phyloP scores from a whole-genome alignment of 2,888 invertebrate species.

The Craniophora ligustri region DNA sequence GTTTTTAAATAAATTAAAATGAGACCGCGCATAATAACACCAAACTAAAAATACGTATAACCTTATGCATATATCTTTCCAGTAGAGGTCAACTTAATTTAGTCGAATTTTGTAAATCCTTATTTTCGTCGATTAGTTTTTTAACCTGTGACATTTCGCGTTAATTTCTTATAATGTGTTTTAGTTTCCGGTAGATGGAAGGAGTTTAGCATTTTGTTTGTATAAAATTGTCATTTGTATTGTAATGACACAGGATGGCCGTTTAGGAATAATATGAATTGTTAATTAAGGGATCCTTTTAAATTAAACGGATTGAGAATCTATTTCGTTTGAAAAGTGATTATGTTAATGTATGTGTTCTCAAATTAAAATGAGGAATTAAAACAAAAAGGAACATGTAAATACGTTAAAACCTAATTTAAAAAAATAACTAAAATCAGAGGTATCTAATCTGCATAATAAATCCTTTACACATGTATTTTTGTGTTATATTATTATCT shows the following conservation, averaged over 20 bases:
- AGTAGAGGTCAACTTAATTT: conserved; percentile 15
- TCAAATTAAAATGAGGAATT: conserved; percentile 8
- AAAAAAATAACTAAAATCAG: too few relatives aligned
- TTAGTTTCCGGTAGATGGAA: conserved; percentile 46
- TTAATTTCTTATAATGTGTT: conserved; percentile 40
- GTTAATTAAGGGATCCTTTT: conserved; percentile 5
- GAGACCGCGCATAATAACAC: too few relatives aligned
- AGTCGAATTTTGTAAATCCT: conserved; percentile 7
- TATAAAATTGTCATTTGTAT: conserved; percentile 45
- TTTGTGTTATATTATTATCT: too few relatives aligned
- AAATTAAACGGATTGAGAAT: conserved; percentile 3
- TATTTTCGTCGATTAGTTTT: conserved; percentile 42
- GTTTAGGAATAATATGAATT: conserved; percentile 20
- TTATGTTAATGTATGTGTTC: conserved; percentile 22
- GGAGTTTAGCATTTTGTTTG: conserved; percentile 34
- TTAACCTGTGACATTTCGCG: conserved; percentile 49
- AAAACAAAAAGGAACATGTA: background rate
- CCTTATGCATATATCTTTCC: background rate
- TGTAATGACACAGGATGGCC: conserved; percentile 39
- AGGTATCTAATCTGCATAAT: too few relatives aligned
- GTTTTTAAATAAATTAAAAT: too few relatives aligned
- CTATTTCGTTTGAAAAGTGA: conserved; percentile 8
- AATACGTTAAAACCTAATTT: too few relatives aligned
- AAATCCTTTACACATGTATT: too few relatives aligned
- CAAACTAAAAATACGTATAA: conserved; percentile 8